Percentiles rank a stretch among this genome's conserved stretches.
phyloP scores from a whole-genome alignment of 2,797 vertebrate genomes.

The Smutsia temminckii region DNA sequence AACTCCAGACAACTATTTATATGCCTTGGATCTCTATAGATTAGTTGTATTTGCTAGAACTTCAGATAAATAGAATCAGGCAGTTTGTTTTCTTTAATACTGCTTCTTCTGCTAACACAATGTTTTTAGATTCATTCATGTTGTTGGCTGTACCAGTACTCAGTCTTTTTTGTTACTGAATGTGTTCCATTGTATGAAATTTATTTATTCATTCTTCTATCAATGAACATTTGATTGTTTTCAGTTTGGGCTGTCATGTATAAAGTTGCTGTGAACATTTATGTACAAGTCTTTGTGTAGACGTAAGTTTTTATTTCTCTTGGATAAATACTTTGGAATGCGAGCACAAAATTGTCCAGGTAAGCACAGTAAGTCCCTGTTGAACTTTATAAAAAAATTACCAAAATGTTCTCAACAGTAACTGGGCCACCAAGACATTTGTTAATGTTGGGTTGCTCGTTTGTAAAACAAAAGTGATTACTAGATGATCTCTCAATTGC shows the following conservation, averaged over 20 bases:
- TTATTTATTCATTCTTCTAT: neutral
- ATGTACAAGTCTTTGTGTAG: neutral
- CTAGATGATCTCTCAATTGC: neutral
- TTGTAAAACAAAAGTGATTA: neutral
- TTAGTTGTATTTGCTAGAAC: neutral
- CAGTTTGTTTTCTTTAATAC: neutral
- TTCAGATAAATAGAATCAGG: neutral
- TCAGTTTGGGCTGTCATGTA: neutral
- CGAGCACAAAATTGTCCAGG: neutral
- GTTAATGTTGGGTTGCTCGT: neutral
- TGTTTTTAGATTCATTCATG: neutral
- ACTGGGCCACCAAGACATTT: neutral
- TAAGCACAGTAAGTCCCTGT: neutral
- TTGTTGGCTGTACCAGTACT: neutral
- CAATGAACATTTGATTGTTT: slow-evolving; percentile 11
- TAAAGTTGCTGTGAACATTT: neutral
- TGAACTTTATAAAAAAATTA: neutral
- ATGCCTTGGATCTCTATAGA: neutral
- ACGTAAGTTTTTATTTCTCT: slow-evolving; percentile 2
- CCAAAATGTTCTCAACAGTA: neutral
- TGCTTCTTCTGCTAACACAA: neutral
- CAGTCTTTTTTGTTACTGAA: neutral
- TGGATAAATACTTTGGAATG: neutral
- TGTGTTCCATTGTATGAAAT: neutral
- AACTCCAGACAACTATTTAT: neutral